Evolutionary conservation across 2,797 vertebrate species (phyloP).

Genomic region (Tokudaia muenninki): DNA sequence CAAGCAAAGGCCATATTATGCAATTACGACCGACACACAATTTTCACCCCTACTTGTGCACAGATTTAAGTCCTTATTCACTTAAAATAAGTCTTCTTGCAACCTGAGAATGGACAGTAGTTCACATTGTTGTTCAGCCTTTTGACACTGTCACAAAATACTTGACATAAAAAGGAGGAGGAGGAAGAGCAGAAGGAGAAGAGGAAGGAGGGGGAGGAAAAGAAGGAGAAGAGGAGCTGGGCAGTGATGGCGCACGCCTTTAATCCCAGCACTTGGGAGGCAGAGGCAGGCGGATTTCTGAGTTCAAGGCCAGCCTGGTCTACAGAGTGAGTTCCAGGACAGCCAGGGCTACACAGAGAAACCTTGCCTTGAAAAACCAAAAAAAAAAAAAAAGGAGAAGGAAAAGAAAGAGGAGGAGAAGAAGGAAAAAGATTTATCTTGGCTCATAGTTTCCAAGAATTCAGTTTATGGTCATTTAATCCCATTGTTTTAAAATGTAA

Average conservation of each 20-base stretch:
- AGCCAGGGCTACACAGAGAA: too few relatives aligned
- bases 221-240: not conserved
- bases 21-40: fast-evolving
- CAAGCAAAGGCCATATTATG: not conserved
- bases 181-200: not conserved
- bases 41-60: not conserved
- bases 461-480: not conserved
- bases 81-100: not conserved
- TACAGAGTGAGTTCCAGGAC: too few relatives aligned
- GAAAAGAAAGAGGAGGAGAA: fast-evolving
- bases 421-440: not conserved
- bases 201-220: too few relatives aligned
- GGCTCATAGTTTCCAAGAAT: not conserved
- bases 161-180: not conserved
- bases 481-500: not conserved
- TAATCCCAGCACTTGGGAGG: too few relatives aligned
- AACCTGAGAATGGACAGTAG: not conserved
- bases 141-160: not conserved
- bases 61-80: not conserved
- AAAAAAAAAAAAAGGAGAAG: fast-evolving
- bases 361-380: too few relatives aligned
- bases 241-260: too few relatives aligned
- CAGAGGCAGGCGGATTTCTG: too few relatives aligned
- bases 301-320: too few relatives aligned
- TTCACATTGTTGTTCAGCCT: not conserved